phyloP scores from a whole-genome alignment of 2,888 invertebrate species.

The Chorisops tibialis region DNA sequence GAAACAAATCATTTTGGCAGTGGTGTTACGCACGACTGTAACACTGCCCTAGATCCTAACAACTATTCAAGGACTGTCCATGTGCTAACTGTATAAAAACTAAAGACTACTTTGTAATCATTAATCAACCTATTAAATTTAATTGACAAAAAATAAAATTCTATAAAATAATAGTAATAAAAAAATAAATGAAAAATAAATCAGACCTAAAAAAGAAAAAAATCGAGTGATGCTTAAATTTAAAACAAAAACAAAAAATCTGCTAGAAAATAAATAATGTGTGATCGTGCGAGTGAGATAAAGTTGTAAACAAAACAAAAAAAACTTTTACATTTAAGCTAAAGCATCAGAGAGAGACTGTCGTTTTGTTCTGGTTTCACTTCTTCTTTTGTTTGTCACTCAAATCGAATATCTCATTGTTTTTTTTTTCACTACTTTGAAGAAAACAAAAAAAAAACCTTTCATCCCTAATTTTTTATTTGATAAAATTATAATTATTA shows the following conservation, averaged over 20 bases:
- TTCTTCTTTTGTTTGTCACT: too few species aligned
- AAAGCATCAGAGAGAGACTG: background rate
- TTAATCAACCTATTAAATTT: conserved; percentile 3
- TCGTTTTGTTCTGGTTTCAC: too few species aligned
- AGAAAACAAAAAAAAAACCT: too few species aligned
- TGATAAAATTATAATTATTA: too few species aligned
- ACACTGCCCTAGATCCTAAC: conserved; percentile 8
- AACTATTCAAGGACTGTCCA: conserved; percentile 22
- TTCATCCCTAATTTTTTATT: too few species aligned
- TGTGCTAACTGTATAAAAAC: conserved; percentile 28
- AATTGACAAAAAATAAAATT: background rate
- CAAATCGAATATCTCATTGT: too few species aligned
- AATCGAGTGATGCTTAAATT: conserved; percentile 11
- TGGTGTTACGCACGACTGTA: conserved; percentile 3
- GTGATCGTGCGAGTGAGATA: conserved; percentile 24
- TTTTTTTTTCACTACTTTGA: too few species aligned
- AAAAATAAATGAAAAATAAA: background rate
- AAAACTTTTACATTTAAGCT: conserved; percentile 8
- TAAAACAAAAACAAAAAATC: conserved; percentile 8
- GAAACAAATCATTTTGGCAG: conserved; percentile 26
- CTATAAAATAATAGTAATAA: background rate
- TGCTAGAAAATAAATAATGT: background rate
- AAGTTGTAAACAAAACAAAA: background rate
- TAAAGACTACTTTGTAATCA: conserved; percentile 17
- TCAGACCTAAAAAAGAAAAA: background rate